A percentile compares a stretch with the other conserved stretches of the same genome.
Evolutionary conservation across 2,113 vertebrate species (phyloP).

Genomic region (Chroicocephalus ridibundus): DNA sequence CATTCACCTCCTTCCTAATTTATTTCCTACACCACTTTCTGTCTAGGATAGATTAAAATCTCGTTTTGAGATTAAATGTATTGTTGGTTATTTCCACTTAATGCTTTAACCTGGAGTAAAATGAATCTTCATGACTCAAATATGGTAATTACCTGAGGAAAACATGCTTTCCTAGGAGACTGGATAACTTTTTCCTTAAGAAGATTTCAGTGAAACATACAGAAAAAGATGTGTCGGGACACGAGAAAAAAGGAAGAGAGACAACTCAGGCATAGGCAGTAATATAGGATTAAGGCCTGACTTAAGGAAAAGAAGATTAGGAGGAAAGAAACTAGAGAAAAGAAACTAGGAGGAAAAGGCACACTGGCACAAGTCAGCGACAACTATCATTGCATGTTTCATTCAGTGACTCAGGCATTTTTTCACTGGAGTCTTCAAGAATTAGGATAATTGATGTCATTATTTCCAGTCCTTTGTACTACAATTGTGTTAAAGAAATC

Average conservation of each 20-base stretch:
- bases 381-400: not conserved
- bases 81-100: not conserved
- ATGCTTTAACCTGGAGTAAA: not conserved
- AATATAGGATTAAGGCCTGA: not conserved
- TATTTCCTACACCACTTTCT: not conserved
- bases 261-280: not conserved
- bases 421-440: not conserved
- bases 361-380: not conserved
- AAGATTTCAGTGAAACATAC: not conserved
- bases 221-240: not conserved
- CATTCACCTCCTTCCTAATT: not conserved
- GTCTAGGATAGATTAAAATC: not conserved
- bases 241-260: not conserved
- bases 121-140: not conserved
- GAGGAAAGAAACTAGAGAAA: not conserved
- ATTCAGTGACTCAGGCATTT: not conserved
- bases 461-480: not conserved
- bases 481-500: not conserved
- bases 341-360: not conserved
- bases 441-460: not conserved
- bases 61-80: not conserved
- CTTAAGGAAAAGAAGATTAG: not conserved
- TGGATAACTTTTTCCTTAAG: not conserved
- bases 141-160: not conserved
- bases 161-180: not conserved